These are phyloP conservation scores for Melanotaenia boesemani DNA, from an alignment of 2,797 vertebrate genomes.

Conservation along the genomic window DNA sequence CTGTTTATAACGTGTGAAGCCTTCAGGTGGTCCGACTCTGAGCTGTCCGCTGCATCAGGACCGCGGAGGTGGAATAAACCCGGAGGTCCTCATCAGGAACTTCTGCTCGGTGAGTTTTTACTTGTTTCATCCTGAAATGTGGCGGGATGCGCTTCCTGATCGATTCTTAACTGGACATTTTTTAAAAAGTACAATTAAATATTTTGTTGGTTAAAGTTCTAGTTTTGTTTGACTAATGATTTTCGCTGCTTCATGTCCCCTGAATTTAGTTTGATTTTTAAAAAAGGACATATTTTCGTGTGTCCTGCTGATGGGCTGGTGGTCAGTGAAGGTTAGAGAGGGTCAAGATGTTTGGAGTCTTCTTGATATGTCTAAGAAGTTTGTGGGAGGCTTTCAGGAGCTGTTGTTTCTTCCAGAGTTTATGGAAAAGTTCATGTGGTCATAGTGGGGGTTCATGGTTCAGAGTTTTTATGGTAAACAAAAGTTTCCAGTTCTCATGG, in stretches of 20 bases:
- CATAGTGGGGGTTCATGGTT: background rate
- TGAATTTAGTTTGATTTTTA: no score
- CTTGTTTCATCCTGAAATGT: background rate
- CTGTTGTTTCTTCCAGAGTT: background rate
- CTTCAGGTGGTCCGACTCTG: conserved; percentile 12
- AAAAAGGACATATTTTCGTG: no score
- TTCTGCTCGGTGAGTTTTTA: conserved; percentile 43
- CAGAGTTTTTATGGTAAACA: no score
- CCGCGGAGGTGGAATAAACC: conserved; percentile 21
- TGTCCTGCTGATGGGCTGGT: background rate
- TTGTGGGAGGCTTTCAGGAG: background rate
- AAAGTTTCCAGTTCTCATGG: no score
- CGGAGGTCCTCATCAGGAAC: background rate
- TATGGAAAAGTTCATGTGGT: background rate
- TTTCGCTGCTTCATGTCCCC: no score
- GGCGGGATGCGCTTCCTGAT: conserved; percentile 6
- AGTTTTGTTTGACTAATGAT: no score
- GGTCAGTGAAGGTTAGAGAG: accelerated
- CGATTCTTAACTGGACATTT: background rate
- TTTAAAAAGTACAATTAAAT: background rate
- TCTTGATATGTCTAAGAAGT: background rate
- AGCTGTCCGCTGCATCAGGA: background rate
- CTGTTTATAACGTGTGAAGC: conserved; percentile 9
- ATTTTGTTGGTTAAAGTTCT: background rate
- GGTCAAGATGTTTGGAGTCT: background rate